These are phyloP conservation scores for Micromesistius poutassou DNA, from an alignment of 2,797 vertebrate genomes.

Conservation along the genomic window DNA sequence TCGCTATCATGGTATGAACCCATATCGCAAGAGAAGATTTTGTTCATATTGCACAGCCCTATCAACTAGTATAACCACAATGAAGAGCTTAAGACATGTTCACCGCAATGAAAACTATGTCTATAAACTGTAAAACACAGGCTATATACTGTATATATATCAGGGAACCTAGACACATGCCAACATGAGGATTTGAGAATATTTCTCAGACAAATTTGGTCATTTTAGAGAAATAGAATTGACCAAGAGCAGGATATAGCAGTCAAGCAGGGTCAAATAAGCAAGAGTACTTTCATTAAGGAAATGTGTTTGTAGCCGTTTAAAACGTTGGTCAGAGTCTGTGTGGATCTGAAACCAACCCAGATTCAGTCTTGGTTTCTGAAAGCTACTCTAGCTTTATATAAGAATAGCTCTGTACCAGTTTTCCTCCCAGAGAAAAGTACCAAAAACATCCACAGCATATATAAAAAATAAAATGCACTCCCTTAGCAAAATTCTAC, in stretches of 20 bases:
- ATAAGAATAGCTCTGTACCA: neutral
- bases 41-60: no score
- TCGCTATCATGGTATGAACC: no score
- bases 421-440: neutral
- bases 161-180: neutral
- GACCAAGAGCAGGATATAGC: neutral
- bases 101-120: neutral
- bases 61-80: neutral
- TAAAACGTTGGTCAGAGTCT: neutral
- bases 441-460: neutral
- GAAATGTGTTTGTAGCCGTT: neutral
- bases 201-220: neutral
- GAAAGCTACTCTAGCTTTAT: neutral
- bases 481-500: neutral
- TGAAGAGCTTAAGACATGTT: neutral
- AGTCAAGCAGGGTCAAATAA: no score
- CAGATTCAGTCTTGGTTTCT: neutral
- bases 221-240: neutral
- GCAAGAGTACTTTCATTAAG: constrained; percentile 1
- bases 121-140: neutral
- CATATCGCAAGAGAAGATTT: no score
- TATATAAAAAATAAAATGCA: no score
- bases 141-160: neutral
- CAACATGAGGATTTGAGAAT: neutral
- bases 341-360: neutral